Base-by-base conservation (phyloP, 2,888 invertebrate genomes). In the Malthinus flaveolus region DNA sequence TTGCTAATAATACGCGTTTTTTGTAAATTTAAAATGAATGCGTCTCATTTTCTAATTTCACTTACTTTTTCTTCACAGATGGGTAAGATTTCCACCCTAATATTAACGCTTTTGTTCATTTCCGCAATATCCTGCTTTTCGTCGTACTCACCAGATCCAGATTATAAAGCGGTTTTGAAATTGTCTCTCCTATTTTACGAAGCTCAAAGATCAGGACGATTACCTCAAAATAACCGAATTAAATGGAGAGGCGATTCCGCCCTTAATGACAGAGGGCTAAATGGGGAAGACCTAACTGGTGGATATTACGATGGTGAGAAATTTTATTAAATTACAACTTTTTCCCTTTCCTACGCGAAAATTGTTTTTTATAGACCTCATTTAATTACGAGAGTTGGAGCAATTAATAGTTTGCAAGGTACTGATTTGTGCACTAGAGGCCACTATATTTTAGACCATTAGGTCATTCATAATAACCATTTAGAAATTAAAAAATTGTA, bases 241-340 rank as follows among this genome's bases (percentile, higher is more conserved):
- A 66, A 76, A 10, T 84, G 84, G 83, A 72, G 84, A 54, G 78
- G 78, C 1, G 82, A 84, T 71, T 84, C 84, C 0, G 83, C 82
- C 3, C 68, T 83, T 15, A 64, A 75, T 7, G 84, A 85, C 66
- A 71, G 71, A 11, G 82, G 82, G 1, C 64, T 70, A 10, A 75
- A 80, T 59, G 83, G 81, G 12, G 81, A 83, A 65, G 84, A 84
- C 64, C 73, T 84, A 35, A 81, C 80, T 35, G 84, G 84, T 34
- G 84, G 84, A 32, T 84, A 84, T 67, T 84, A 83, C 66, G 83
- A 84, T 67, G 83, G 84, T 84, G 73, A 71, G 12, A 23, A 5
- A 23, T 23, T 23, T 23, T 23, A 23, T 3, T 23, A 23, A 23
- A 23, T 23, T 5, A 23, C 5, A 3, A 23, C 5, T 23, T 23